Percentiles rank a stretch among this genome's conserved stretches.
These are phyloP conservation scores for Eunapius fragilis DNA, from an alignment of 37 sponge, comb jelly and placozoan genomes.

Conservation along the genomic window DNA sequence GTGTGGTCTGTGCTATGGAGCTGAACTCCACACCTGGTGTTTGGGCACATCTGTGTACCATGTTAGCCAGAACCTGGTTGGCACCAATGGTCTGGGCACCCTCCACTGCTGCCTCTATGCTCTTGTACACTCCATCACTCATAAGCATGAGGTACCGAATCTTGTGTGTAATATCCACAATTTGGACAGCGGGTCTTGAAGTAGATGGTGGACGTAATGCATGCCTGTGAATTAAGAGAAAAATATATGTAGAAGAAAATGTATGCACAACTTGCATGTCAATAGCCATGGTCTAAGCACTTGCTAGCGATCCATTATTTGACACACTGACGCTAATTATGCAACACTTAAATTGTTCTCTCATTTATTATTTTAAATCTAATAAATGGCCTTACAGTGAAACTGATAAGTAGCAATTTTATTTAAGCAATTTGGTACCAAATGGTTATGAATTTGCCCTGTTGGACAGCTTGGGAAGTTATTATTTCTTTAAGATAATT, in stretches of 20 bases:
- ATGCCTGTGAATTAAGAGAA: conserved; percentile 16
- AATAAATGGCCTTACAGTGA: no score
- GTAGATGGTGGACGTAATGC: conserved; percentile 55
- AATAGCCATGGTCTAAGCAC: no score
- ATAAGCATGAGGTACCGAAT: conserved; percentile 76
- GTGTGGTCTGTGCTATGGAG: conserved; percentile 27
- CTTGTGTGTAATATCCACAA: background rate
- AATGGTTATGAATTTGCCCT: no score
- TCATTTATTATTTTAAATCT: no score
- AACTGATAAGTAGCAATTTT: no score
- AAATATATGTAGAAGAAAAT: background rate
- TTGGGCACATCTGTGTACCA: conserved; percentile 11
- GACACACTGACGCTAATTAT: no score
- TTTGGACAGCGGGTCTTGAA: conserved; percentile 50
- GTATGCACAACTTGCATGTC: background rate
- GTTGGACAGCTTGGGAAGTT: no score
- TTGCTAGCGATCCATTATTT: no score
- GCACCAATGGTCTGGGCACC: conserved; percentile 21
- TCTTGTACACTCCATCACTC: conserved; percentile 90
- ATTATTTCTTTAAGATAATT: no score
- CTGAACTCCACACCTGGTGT: conserved; percentile 3
- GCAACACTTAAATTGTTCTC: no score
- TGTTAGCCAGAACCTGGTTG: conserved; percentile 26
- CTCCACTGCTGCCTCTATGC: conserved; percentile 49
- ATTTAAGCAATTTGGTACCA: no score